Conservation (phyloP, 2,113 vertebrate species). For the Panurus biarmicus region DNA sequence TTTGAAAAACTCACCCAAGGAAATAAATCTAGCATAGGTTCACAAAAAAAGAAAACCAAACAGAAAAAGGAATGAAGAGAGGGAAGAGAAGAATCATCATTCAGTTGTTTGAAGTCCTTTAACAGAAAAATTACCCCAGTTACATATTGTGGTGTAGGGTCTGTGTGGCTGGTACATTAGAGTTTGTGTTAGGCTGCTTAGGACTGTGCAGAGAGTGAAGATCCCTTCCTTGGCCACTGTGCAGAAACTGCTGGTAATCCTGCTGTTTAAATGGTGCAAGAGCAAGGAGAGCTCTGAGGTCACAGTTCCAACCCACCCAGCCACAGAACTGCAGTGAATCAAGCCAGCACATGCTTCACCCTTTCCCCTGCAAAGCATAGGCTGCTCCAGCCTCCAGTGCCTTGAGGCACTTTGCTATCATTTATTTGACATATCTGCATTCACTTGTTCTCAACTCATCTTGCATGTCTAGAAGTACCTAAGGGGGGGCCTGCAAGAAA, state of each 20-base stretch:
- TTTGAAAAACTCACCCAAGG: slow-evolving; percentile 23
- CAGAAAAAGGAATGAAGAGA: not conserved
- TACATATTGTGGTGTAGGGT: not conserved
- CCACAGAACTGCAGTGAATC: not conserved
- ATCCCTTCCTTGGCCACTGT: not conserved
- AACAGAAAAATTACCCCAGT: not conserved
- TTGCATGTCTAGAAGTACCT: not conserved
- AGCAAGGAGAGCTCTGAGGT: not conserved
- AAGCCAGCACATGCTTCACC: not conserved
- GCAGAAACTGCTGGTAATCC: not conserved
- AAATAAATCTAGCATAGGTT: slow-evolving; percentile 8
- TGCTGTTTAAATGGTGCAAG: not conserved
- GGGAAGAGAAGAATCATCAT: not conserved
- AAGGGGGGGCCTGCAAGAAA: not conserved
- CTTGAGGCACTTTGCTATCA: not conserved
- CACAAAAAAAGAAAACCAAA: not conserved
- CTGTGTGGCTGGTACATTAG: not conserved
- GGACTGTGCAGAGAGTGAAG: not conserved
- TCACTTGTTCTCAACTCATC: not conserved
- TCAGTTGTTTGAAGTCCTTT: not conserved
- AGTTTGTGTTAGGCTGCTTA: not conserved
- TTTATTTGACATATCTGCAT: not conserved
- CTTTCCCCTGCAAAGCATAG: not conserved
- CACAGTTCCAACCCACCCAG: fast-evolving
- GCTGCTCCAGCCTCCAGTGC: not conserved